phyloP scores from a whole-genome alignment of 2,797 vertebrate species.

The Rhodeus uyekii region DNA sequence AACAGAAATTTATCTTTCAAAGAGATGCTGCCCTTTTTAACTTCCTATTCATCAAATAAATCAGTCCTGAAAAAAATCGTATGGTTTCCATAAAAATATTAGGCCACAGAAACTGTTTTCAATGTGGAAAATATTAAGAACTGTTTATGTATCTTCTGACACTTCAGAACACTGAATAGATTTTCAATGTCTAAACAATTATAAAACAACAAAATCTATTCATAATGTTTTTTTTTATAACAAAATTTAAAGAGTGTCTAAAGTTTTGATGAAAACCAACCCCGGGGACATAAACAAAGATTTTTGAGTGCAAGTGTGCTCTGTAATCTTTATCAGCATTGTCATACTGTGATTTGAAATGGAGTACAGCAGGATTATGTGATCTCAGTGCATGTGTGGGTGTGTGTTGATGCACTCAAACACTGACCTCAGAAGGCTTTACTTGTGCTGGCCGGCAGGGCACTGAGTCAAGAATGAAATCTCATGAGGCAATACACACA shows the following conservation, averaged over 20 bases:
- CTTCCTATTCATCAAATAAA: background rate
- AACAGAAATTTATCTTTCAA: no score
- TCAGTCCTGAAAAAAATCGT: background rate
- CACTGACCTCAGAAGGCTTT: slow-evolving; percentile 28
- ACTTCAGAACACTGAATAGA: no score
- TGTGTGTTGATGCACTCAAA: slow-evolving; percentile 22
- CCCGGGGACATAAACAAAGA: background rate
- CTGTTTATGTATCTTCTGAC: no score
- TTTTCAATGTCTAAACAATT: no score
- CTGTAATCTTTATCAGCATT: slow-evolving; percentile 5
- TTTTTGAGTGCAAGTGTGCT: background rate
- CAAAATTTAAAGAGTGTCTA: background rate
- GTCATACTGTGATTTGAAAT: slow-evolving; percentile 37
- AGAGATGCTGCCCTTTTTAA: no score
- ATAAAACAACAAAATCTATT: background rate
- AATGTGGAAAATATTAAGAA: background rate
- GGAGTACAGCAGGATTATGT: slow-evolving; percentile 8
- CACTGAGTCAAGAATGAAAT: slow-evolving; percentile 20
- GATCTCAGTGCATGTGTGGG: slow-evolving; percentile 21
- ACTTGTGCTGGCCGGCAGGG: slow-evolving; percentile 27
- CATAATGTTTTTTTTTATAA: no score
- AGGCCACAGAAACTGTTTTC: background rate
- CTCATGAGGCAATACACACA: background rate
- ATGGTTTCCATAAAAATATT: background rate
- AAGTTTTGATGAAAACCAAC: background rate